Evolutionary conservation across 2,888 invertebrate genomes (phyloP).

Genomic region (Osmoderma eremita): DNA sequence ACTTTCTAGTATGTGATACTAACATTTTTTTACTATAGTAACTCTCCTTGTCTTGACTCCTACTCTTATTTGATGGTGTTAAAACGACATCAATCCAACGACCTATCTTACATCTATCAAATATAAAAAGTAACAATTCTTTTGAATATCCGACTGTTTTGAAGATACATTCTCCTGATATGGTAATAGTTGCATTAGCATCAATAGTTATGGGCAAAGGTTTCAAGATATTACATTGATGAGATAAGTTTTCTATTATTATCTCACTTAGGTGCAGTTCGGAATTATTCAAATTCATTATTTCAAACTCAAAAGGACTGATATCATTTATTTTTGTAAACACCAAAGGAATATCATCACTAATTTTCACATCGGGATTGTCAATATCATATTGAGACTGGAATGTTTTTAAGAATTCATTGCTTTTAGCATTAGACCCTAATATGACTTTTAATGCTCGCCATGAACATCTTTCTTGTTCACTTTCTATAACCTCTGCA

Average conservation of each 20-base stretch:
- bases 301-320: slow-evolving; percentile 63
- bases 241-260: slow-evolving; percentile 66
- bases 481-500: slow-evolving; percentile 79
- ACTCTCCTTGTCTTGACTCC: slow-evolving; percentile 10
- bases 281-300: slow-evolving; percentile 63
- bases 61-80: slow-evolving; percentile 24
- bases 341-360: slow-evolving; percentile 62
- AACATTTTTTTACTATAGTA: slow-evolving; percentile 14
- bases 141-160: slow-evolving; percentile 66
- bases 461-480: slow-evolving; percentile 69
- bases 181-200: slow-evolving; percentile 53
- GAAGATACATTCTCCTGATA: slow-evolving; percentile 63
- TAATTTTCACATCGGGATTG: slow-evolving; percentile 67
- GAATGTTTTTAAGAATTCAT: slow-evolving; percentile 29
- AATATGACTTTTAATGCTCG: slow-evolving; percentile 68
- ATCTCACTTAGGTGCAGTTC: slow-evolving; percentile 65
- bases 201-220: slow-evolving; percentile 35
- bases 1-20: slow-evolving; percentile 17
- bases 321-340: slow-evolving; percentile 62
- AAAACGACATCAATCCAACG: slow-evolving; percentile 66
- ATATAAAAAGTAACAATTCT: slow-evolving; percentile 71
- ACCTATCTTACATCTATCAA: slow-evolving; percentile 71
- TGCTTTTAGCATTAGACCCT: slow-evolving; percentile 41
- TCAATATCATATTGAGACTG: slow-evolving; percentile 36
- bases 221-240: slow-evolving; percentile 61